Conservation (phyloP, 2,888 invertebrate genomes). For the Sarcophaga caerulescens region DNA sequence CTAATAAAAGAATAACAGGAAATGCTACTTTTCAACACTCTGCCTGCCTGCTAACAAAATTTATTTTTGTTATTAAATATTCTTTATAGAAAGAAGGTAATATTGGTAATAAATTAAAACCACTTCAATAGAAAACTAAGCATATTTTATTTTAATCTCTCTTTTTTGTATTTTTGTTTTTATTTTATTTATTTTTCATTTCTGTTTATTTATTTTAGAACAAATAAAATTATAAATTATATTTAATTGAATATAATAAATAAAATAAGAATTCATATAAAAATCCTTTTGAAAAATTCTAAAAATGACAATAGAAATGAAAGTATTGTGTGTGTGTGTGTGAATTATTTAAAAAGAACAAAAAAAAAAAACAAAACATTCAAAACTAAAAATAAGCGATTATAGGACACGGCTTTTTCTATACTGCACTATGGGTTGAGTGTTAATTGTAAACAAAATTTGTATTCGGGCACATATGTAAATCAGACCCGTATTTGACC, state of each 20-base stretch:
- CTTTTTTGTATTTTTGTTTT: too few relatives aligned
- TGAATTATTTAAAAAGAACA: conserved; percentile 44
- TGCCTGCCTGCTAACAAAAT: too few relatives aligned
- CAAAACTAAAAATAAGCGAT: conserved; percentile 36
- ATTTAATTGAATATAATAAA: conserved; percentile 62
- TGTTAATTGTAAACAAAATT: too few relatives aligned
- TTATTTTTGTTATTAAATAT: conserved; percentile 20
- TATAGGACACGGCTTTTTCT: conserved; percentile 27
- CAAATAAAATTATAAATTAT: conserved; percentile 60
- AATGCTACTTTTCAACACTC: too few relatives aligned
- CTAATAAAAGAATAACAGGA: too few relatives aligned
- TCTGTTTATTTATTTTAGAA: background rate
- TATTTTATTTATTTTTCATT: too few relatives aligned
- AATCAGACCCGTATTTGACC: too few relatives aligned
- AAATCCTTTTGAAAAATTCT: conserved; percentile 40
- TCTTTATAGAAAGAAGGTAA: conserved; percentile 25
- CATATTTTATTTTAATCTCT: conserved; percentile 64
- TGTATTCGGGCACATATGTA: too few relatives aligned
- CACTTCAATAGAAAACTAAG: conserved; percentile 49
- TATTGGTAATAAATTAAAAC: conserved; percentile 54
- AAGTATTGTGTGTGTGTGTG: conserved; percentile 8
- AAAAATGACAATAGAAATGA: conserved; percentile 56
- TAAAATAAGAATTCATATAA: conserved; percentile 14
- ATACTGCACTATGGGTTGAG: background rate
- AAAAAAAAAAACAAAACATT: conserved; percentile 14